Evolutionary conservation across 2,113 vertebrate genomes (phyloP).

Genomic region (Amphiprion percula): DNA sequence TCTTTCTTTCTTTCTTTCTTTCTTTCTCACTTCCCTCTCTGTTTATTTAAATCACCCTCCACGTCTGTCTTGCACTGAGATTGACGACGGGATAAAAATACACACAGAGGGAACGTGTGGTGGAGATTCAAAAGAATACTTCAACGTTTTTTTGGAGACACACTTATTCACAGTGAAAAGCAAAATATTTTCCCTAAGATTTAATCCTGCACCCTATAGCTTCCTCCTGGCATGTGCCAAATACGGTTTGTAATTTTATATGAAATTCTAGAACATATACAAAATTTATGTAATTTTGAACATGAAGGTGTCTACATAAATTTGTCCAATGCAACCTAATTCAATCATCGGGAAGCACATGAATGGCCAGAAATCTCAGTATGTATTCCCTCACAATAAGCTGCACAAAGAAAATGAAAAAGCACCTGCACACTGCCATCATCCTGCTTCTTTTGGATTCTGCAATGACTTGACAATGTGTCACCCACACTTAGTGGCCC

Average conservation of each 20-base stretch:
- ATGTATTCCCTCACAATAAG: too few species aligned
- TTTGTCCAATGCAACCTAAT: neutral
- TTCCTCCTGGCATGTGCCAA: neutral
- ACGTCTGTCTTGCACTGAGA: conserved; percentile 30
- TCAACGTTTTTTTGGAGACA: conserved; percentile 10
- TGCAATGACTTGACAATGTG: too few species aligned
- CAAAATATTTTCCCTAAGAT: neutral
- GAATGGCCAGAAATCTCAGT: too few species aligned
- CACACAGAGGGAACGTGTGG: neutral
- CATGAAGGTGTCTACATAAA: too few species aligned
- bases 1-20: conserved; percentile 9
- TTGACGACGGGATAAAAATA: conserved; percentile 27
- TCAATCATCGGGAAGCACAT: too few species aligned
- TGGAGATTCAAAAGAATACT: conserved; percentile 7
- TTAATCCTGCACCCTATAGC: neutral
- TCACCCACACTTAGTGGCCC: too few species aligned
- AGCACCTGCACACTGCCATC: too few species aligned
- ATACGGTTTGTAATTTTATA: neutral
- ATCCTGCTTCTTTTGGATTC: too few species aligned
- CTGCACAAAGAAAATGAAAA: too few species aligned
- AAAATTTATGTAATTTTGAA: too few species aligned
- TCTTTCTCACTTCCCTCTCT: conserved; percentile 22
- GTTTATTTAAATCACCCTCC: conserved; percentile 45
- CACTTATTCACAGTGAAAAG: neutral
- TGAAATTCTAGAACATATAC: neutral